These are phyloP conservation scores for Schrankia costaestrigalis DNA, from an alignment of 2,888 invertebrate genomes.

Conservation along the genomic window DNA sequence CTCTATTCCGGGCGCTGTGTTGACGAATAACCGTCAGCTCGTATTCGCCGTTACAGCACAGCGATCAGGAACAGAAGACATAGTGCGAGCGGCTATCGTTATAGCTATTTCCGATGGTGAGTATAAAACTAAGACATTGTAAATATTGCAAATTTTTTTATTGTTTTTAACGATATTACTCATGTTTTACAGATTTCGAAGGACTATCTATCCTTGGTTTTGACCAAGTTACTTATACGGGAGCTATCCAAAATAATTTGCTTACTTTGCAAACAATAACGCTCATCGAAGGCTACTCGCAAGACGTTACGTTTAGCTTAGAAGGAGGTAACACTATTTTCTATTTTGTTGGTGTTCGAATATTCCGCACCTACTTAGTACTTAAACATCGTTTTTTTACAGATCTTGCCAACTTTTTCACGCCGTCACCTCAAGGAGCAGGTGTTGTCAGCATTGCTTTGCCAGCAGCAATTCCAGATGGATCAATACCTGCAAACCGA, in stretches of 20 bases:
- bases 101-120: conserved; percentile 18
- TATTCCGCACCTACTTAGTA: no score
- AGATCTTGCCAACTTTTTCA: conserved; percentile 26
- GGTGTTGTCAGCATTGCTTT: conserved; percentile 16
- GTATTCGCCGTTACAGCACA: conserved; percentile 26
- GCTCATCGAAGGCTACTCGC: conserved; percentile 33
- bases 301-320: conserved; percentile 29
- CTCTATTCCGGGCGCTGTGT: conserved; percentile 15
- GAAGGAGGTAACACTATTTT: conserved; percentile 37
- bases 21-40: conserved; percentile 25
- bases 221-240: conserved; percentile 22
- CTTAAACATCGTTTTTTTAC: background rate
- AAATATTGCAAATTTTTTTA: conserved; percentile 12
- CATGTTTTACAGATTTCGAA: conserved; percentile 12
- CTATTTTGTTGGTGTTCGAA: no score
- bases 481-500: conserved; percentile 19
- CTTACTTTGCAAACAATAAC: conserved; percentile 30
- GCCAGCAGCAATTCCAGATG: conserved; percentile 22
- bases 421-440: conserved; percentile 4
- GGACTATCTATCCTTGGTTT: conserved; percentile 20
- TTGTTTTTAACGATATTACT: conserved; percentile 11
- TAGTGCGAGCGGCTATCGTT: conserved; percentile 25
- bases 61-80: conserved; percentile 8
- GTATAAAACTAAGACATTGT: background rate
- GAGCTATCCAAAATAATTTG: conserved; percentile 13